Conservation (phyloP, 1,140 invertebrate species). For the Cyphomyrmex costatus region DNA sequence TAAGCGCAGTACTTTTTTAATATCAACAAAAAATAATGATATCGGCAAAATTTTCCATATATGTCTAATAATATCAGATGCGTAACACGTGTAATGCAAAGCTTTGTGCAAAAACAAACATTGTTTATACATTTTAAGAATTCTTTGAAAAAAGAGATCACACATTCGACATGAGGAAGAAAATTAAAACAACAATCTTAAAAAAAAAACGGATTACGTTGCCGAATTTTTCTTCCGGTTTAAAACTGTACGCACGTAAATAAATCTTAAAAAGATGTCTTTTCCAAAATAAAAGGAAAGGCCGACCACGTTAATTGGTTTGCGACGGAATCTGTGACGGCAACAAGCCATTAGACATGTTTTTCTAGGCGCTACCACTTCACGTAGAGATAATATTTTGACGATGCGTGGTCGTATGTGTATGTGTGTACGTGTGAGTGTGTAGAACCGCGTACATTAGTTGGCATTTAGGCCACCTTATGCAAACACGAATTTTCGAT, state of each 20-base stretch:
- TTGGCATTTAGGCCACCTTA: slow-evolving; percentile 50
- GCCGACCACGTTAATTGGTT: slow-evolving; percentile 63
- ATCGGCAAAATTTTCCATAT: background rate
- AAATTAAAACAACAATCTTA: background rate
- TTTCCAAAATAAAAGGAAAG: slow-evolving; percentile 3
- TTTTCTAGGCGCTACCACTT: slow-evolving; percentile 64
- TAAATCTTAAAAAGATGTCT: background rate
- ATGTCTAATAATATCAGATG: background rate
- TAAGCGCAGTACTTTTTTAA: background rate
- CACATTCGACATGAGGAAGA: background rate
- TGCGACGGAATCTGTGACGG: slow-evolving; percentile 56
- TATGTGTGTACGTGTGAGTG: background rate
- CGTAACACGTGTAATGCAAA: background rate
- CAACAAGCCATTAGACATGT: slow-evolving; percentile 68
- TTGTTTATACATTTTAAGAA: background rate
- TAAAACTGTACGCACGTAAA: background rate
- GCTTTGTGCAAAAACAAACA: background rate
- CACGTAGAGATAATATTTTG: slow-evolving; percentile 72
- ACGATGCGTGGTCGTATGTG: slow-evolving; percentile 7
- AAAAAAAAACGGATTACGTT: background rate
- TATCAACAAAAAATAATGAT: background rate
- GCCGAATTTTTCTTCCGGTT: background rate
- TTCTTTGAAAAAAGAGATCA: background rate
- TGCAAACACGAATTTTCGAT: slow-evolving; percentile 65
- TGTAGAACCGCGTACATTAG: slow-evolving; percentile 19